phyloP scores from a whole-genome alignment of 2,888 invertebrate genomes.

The Cataglyphis albicans region DNA sequence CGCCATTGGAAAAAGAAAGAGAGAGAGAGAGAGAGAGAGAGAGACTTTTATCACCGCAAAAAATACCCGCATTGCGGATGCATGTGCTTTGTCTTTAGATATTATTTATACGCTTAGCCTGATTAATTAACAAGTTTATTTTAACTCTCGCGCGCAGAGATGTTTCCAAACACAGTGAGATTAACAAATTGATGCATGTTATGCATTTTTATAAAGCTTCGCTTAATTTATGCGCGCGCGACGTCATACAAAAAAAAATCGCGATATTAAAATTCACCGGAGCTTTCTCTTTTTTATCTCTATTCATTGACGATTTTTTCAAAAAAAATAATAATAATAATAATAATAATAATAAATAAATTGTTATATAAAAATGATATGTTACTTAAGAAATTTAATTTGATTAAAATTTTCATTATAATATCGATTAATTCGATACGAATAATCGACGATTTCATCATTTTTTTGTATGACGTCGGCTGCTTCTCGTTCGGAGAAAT shows the following conservation, averaged over 20 bases:
- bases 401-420: background rate
- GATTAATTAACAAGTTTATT: conserved; percentile 36
- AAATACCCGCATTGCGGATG: conserved; percentile 13
- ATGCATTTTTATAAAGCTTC: conserved; percentile 2
- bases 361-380: background rate
- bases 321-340: no score
- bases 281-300: background rate
- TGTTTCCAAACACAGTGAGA: background rate
- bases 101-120: background rate
- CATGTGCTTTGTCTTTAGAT: background rate
- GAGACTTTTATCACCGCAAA: background rate
- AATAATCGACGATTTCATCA: background rate
- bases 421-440: background rate
- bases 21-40: background rate
- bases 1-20: background rate
- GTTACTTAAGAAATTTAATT: background rate
- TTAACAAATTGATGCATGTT: background rate
- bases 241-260: background rate
- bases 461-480: background rate
- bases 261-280: background rate
- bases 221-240: conserved; percentile 23
- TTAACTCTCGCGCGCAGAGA: background rate
- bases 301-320: background rate
- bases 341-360: background rate
- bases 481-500: background rate